Base-by-base conservation (phyloP, 2,888 invertebrate species). In the Ophraella communa region DNA sequence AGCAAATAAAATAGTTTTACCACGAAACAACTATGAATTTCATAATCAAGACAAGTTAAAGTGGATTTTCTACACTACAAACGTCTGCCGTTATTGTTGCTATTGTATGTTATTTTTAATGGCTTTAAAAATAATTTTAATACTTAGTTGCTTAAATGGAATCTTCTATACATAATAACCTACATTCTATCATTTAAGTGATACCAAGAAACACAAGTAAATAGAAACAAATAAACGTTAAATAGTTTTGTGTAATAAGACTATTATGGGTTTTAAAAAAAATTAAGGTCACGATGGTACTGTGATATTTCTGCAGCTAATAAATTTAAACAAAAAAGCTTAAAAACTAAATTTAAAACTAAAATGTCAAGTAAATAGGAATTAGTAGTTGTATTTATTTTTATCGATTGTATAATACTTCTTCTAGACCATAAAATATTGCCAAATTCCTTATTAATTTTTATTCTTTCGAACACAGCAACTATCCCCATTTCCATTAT, bases 1-100 rank as follows among this genome's bases (percentile, higher is more conserved):
- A 17, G 11, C 18, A 44, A 44, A 44, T 44, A 20, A 44, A 20
- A 35, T 35, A 10, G 20, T 20, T 20, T 44, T 42, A n/a, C n/a
- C n/a, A n/a, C n/a, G n/a, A n/a, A n/a, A 45, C 10, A 45, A 20
- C 45, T 45, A 1, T 27, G 23, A 30, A 30, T 51, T 52, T 52
- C 52, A n/a, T 10, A 52, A 52, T 11, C n/a, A 52, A 51, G 30
- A 30, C 14, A 51, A 30, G 52, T 52, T 52, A 20, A 18, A 20
- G 30, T 4, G 10, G 3, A 24, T 52, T 52, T 52, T 39, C n/a
- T 39, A 39, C n/a, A 39, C 14, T 14, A 39, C n/a, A 8, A 39
- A 39, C 5, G 14, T 17, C 14, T n/a, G n/a, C n/a, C n/a, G n/a
- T n/a, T n/a, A n/a, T 39, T 14, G 39, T 17, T 39, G 5, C 1